These are phyloP conservation scores for Pterois miles DNA, from an alignment of 2,797 vertebrate genomes.

Conservation along the genomic window DNA sequence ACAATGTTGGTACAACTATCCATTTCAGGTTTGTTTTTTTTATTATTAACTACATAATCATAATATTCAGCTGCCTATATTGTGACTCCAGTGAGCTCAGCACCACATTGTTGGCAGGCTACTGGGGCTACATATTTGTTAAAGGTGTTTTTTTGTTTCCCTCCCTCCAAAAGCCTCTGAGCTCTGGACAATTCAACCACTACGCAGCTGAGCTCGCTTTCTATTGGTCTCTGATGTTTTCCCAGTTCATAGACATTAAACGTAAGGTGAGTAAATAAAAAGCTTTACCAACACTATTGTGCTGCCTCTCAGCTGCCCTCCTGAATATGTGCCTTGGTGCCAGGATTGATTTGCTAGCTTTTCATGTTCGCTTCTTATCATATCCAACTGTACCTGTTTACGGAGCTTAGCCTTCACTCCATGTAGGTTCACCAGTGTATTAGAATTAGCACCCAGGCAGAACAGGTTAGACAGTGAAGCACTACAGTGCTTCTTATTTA, in stretches of 20 bases:
- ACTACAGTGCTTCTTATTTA: neutral
- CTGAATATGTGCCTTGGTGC: neutral
- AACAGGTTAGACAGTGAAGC: conserved; percentile 26
- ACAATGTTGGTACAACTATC: conserved; percentile 78
- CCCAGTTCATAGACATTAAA: conserved; percentile 97
- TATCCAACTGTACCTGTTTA: neutral
- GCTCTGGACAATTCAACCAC: conserved; percentile 89
- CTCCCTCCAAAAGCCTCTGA: conserved; percentile 85
- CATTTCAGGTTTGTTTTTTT: conserved; percentile 71
- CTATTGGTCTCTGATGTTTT: conserved; percentile 98
- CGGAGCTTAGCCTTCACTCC: neutral
- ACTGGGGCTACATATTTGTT: conserved; percentile 22
- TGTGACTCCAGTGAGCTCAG: neutral
- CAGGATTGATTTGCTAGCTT: neutral
- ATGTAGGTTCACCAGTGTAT: neutral
- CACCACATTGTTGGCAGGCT: neutral
- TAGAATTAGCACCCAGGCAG: neutral
- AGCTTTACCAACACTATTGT: conserved; percentile 2
- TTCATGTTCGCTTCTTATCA: neutral
- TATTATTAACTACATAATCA: neutral
- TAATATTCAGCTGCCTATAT: neutral
- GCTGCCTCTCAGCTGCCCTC: neutral
- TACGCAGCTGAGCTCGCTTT: conserved; percentile 94
- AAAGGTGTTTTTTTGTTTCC: conserved; percentile 49
- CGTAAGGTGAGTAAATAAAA: conserved; percentile 92